These are phyloP conservation scores for Poecilia latipinna DNA, from an alignment of 2,113 vertebrate species.

Conservation along the genomic window DNA sequence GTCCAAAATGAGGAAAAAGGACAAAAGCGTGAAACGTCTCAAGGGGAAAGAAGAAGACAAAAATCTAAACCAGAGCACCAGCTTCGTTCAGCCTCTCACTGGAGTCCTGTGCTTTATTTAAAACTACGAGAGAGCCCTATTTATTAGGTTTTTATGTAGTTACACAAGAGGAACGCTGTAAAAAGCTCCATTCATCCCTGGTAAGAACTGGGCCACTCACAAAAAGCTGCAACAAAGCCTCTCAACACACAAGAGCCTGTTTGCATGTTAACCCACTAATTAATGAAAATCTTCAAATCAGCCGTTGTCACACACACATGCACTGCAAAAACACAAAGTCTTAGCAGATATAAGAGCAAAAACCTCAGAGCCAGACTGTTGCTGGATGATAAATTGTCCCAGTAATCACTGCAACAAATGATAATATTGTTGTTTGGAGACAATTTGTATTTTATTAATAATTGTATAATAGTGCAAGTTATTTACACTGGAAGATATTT, in stretches of 20 bases:
- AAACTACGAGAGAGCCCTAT: slow-evolving; percentile 36
- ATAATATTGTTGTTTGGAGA: too few species aligned
- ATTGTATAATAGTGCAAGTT: too few species aligned
- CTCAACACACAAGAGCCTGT: slow-evolving; percentile 2
- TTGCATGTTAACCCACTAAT: slow-evolving; percentile 17
- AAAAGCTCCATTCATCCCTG: slow-evolving; percentile 35
- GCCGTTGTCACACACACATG: background rate
- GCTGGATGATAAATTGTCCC: too few species aligned
- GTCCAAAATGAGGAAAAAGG: slow-evolving; percentile 16
- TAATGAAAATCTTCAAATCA: slow-evolving; percentile 15
- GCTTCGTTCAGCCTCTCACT: slow-evolving; percentile 24
- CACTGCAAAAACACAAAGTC: too few species aligned
- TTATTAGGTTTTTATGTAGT: slow-evolving; percentile 42
- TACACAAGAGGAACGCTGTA: slow-evolving; percentile 33
- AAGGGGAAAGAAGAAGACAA: slow-evolving; percentile 11
- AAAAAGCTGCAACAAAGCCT: slow-evolving; percentile 22
- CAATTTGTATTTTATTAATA: too few species aligned
- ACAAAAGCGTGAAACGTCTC: slow-evolving; percentile 19
- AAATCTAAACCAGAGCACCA: slow-evolving; percentile 26
- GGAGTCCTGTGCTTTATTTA: slow-evolving; percentile 17
- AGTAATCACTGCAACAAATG: too few species aligned
- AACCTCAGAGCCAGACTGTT: too few species aligned
- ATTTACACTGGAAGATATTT: too few species aligned
- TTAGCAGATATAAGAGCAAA: too few species aligned
- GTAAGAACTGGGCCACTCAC: slow-evolving; percentile 44